These are phyloP conservation scores for Agapornis roseicollis DNA, from an alignment of 2,113 vertebrate genomes.

Conservation along the genomic window DNA sequence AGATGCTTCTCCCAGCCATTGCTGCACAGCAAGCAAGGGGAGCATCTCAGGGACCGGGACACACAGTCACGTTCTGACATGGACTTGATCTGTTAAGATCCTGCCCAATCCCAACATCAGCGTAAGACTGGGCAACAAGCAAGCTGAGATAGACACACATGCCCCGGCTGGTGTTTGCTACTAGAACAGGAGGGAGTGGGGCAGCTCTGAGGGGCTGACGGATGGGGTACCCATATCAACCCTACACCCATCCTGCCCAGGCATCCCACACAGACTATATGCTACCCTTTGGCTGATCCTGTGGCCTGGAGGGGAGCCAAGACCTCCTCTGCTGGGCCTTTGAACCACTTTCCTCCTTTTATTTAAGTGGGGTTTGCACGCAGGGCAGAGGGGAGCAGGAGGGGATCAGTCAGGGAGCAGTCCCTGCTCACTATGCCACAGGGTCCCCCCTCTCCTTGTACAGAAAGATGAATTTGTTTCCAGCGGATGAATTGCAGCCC, in stretches of 20 bases:
- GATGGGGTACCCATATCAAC: background rate
- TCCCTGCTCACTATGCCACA: background rate
- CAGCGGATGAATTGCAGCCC: slow-evolving; percentile 32
- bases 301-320: slow-evolving; percentile 67
- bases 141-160: background rate
- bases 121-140: accelerated
- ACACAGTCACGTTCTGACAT: accelerated
- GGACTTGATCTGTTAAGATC: background rate
- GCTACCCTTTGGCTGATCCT: slow-evolving; percentile 70
- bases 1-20: background rate
- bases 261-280: background rate
- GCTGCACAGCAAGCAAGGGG: background rate
- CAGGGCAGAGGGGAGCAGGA: background rate
- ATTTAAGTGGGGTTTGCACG: background rate
- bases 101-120: background rate
- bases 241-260: slow-evolving; percentile 25
- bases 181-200: background rate
- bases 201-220: background rate
- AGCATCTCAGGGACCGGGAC: background rate
- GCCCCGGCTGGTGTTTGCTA: background rate
- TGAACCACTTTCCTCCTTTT: background rate
- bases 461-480: background rate
- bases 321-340: background rate
- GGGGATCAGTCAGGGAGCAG: background rate
- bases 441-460: background rate